Conservation (phyloP, 2,888 invertebrate species). For the Lymantria dispar region DNA sequence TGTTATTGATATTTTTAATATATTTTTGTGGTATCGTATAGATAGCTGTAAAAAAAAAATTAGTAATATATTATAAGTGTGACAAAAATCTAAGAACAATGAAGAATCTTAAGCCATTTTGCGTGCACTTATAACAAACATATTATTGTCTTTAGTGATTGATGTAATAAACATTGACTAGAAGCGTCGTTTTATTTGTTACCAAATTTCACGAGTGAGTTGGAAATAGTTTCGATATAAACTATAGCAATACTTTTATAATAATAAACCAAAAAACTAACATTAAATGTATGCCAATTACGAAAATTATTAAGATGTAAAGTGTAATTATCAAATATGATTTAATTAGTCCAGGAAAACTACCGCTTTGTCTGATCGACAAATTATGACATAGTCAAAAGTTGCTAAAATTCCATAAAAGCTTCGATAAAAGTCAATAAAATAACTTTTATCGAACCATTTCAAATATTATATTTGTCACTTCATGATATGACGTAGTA, state of each 20-base stretch:
- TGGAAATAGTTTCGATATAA: background rate
- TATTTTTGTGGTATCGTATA: background rate
- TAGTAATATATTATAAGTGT: slow-evolving; percentile 8
- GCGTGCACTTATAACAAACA: slow-evolving; percentile 20
- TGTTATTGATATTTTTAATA: background rate
- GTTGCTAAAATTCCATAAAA: too few relatives aligned
- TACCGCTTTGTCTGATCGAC: too few relatives aligned
- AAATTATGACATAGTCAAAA: too few relatives aligned
- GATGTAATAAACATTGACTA: slow-evolving; percentile 8
- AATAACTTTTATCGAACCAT: too few relatives aligned
- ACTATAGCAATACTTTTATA: background rate
- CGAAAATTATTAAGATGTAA: too few relatives aligned
- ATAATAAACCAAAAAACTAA: too few relatives aligned
- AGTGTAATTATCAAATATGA: too few relatives aligned
- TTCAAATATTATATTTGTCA: too few relatives aligned
- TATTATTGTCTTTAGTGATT: slow-evolving; percentile 1
- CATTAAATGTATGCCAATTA: too few relatives aligned
- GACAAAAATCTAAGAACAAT: slow-evolving; percentile 2
- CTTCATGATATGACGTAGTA: too few relatives aligned
- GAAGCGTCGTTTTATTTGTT: slow-evolving; percentile 17
- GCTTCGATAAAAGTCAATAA: too few relatives aligned
- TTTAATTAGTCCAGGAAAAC: too few relatives aligned
- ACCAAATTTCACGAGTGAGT: slow-evolving; percentile 29
- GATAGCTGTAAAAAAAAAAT: slow-evolving; percentile 15
- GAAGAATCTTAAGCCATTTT: slow-evolving; percentile 14